Evolutionary conservation across 2,888 invertebrate genomes (phyloP).

Genomic region (Rambutsinella grinnellia): DNA sequence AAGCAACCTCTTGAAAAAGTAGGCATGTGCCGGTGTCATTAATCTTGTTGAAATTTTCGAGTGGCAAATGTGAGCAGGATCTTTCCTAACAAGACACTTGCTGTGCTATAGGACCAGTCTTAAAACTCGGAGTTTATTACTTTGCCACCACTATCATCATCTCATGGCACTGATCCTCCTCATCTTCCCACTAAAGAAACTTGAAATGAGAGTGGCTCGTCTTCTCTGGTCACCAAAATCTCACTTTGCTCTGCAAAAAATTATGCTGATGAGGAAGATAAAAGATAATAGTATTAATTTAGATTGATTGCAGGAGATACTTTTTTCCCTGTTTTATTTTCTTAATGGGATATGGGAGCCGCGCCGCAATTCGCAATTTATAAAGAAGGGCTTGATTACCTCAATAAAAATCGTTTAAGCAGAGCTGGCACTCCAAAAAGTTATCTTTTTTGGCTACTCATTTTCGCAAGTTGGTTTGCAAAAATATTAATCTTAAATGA

Average conservation of each 20-base stretch:
- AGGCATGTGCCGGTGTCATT: constrained; percentile 44
- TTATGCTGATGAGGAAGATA: not conserved
- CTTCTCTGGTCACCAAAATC: too few species aligned
- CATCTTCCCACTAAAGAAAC: not conserved
- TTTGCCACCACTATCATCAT: not conserved
- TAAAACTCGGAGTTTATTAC: too few species aligned
- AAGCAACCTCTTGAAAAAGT: not conserved
- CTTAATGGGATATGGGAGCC: not conserved
- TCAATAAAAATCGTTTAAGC: too few species aligned
- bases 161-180: not conserved
- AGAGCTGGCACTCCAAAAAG: too few species aligned
- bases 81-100: not conserved
- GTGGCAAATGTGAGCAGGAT: not conserved
- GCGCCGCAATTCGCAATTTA: too few species aligned
- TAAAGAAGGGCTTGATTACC: too few species aligned
- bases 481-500: too few species aligned
- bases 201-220: not conserved
- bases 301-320: constrained; percentile 23
- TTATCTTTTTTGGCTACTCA: too few species aligned
- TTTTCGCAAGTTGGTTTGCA: too few species aligned
- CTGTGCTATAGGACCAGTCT: not conserved
- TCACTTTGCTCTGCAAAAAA: constrained; percentile 1
- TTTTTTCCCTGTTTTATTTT: not conserved
- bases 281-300: constrained; percentile 18
- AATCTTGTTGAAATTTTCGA: constrained; percentile 19